These are phyloP conservation scores for Stomatorhinus walkeri DNA, from an alignment of 2,797 vertebrate species.

Conservation along the genomic window DNA sequence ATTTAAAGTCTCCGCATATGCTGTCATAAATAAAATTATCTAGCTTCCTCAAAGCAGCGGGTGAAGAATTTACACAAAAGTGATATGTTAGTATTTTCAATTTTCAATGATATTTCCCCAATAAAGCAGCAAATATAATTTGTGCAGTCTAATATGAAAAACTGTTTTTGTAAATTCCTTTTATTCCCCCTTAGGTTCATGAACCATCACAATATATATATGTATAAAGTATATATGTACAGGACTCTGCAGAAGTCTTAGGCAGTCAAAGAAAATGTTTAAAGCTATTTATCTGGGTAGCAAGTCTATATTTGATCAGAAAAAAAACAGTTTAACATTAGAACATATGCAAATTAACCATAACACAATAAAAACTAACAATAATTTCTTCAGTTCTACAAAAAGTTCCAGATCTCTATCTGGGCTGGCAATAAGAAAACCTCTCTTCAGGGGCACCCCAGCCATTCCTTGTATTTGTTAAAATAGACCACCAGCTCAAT, in stretches of 20 bases:
- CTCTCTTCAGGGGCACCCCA: not conserved
- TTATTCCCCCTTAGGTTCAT: not conserved
- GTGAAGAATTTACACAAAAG: not conserved
- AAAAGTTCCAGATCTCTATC: not conserved
- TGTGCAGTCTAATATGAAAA: not conserved
- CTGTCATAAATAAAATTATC: not conserved
- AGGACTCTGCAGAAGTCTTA: not conserved
- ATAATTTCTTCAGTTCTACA: not conserved
- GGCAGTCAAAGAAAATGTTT: not conserved
- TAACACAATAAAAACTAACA: not conserved
- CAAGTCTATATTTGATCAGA: not conserved
- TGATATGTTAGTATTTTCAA: not conserved
- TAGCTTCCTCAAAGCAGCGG: not conserved
- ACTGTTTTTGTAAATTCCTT: not conserved
- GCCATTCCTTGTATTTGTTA: not conserved
- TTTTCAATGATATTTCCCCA: conserved; percentile 4
- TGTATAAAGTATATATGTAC: not conserved
- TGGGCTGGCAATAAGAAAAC: not conserved
- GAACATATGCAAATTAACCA: not conserved
- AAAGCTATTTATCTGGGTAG: not conserved
- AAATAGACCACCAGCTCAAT: not conserved
- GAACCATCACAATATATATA: not conserved
- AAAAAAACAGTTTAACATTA: not conserved
- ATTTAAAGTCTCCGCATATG: not conserved
- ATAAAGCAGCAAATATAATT: not conserved